Evolutionary conservation across 2,113 vertebrate species (phyloP), one percentile per base, ranked within the genome.

Genomic region (Oceanodroma tethys): DNA sequence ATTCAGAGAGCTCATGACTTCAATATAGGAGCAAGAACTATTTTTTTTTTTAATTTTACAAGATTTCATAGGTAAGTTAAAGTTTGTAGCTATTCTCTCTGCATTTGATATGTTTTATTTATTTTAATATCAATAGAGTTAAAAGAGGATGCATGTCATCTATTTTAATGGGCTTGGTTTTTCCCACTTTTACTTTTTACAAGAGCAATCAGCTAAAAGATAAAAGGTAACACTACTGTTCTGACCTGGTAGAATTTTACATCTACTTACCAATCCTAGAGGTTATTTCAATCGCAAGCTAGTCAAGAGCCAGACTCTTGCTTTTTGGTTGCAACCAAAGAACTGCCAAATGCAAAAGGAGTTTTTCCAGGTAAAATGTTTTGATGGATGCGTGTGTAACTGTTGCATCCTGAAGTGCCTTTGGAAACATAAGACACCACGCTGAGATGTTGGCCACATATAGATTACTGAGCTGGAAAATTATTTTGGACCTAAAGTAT

Each of bases 401-500:
- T 81, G 88, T 34, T 50, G 83, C 36, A 78, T 72, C 80, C 91
- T 94, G 72, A 81, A 86, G 90, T 16, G 52, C 82, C 94, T 97
- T 88, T 96, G 95, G 96, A 97, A 86, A 80, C 34, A 66, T n/a
- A 86, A 88, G 86, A 73, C 25, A 36, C 50, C 53, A 40, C 52
- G 56, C 79, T 2, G 2, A 86, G 91, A 84, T 81, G 58, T 53
- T 96, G 79, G 93, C 48, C 90, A 95, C 95, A 88, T 94, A 97
- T 88, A 97, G 94, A 97, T 93, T 92, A 96, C 81, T 72, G 95
- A 98, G 92, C 90, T 96, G 95, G 95, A 96, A 98, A 97, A 97
- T 97, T 89, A 97, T 97, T 96, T 97, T 95, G 97, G 95, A 93
- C 93, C 91, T 95, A 81, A 93, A 96, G 75, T 89, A 95, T 88